These are phyloP conservation scores for Oreochromis grahami DNA, from an alignment of 2,797 vertebrate genomes.

Conservation along the genomic window DNA sequence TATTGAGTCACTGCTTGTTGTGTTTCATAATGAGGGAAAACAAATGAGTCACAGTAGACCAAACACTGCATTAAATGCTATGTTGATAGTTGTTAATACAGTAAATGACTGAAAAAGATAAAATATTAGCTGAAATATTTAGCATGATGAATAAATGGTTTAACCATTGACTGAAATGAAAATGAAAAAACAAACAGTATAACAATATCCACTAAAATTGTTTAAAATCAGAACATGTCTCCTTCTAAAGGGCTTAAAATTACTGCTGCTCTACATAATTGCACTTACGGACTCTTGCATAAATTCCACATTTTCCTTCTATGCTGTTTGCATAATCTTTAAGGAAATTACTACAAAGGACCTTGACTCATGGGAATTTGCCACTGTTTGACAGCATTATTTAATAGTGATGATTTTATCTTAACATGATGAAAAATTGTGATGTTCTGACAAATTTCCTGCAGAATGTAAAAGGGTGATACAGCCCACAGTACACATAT, in stretches of 20 bases:
- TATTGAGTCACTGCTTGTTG: background rate
- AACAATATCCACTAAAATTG: background rate
- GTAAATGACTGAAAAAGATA: background rate
- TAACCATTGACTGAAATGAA: background rate
- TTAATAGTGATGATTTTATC: background rate
- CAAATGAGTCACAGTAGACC: background rate
- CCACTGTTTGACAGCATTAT: background rate
- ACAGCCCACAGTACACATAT: background rate
- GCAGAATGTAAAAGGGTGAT: background rate
- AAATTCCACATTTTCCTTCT: background rate
- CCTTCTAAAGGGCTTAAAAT: background rate
- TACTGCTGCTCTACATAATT: background rate
- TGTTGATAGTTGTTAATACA: background rate
- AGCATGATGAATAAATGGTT: background rate
- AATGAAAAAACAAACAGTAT: background rate
- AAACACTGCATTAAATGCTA: background rate
- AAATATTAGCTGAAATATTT: background rate
- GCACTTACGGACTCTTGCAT: background rate
- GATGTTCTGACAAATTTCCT: background rate
- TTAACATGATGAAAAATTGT: background rate
- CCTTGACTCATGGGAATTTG: background rate
- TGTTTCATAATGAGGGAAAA: background rate
- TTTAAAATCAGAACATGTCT: background rate
- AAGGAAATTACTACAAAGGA: background rate
- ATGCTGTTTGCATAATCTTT: background rate